These are phyloP conservation scores for Amphimallon solstitiale DNA, from an alignment of 2,888 invertebrate genomes.

Conservation along the genomic window DNA sequence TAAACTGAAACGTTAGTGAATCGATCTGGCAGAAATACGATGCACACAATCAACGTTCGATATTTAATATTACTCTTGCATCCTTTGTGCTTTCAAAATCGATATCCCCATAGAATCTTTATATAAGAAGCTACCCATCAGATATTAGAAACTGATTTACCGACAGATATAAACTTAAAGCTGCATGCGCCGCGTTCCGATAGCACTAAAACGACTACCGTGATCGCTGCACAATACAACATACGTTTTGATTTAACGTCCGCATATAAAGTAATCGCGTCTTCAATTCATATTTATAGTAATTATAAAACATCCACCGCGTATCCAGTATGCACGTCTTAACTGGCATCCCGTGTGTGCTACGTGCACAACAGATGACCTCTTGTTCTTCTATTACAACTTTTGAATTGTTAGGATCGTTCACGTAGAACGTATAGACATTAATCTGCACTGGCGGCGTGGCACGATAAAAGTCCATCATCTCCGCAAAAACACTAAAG, in stretches of 20 bases:
- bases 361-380: slow-evolving; percentile 39
- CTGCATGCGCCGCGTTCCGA: slow-evolving; percentile 32
- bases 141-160: slow-evolving; percentile 46
- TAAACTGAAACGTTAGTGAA: no score
- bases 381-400: slow-evolving; percentile 39
- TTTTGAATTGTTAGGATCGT: slow-evolving; percentile 32
- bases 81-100: background rate
- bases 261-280: slow-evolving; percentile 49
- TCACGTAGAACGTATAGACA: slow-evolving; percentile 35
- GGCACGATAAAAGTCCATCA: slow-evolving; percentile 21
- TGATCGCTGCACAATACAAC: slow-evolving; percentile 43
- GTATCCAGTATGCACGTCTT: slow-evolving; percentile 19
- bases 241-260: slow-evolving; percentile 45
- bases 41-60: no score
- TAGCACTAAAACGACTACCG: slow-evolving; percentile 29
- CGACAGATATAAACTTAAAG: slow-evolving; percentile 24
- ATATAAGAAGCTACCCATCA: slow-evolving; percentile 37
- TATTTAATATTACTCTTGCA: background rate
- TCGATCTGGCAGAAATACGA: no score
- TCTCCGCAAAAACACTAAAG: slow-evolving; percentile 7
- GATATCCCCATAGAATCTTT: background rate
- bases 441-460: slow-evolving; percentile 16
- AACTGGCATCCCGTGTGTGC: background rate
- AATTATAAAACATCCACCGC: slow-evolving; percentile 43
- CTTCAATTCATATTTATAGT: slow-evolving; percentile 50